Base-by-base conservation (phyloP, 2,888 invertebrate species). In the Maniola hyperantus region DNA sequence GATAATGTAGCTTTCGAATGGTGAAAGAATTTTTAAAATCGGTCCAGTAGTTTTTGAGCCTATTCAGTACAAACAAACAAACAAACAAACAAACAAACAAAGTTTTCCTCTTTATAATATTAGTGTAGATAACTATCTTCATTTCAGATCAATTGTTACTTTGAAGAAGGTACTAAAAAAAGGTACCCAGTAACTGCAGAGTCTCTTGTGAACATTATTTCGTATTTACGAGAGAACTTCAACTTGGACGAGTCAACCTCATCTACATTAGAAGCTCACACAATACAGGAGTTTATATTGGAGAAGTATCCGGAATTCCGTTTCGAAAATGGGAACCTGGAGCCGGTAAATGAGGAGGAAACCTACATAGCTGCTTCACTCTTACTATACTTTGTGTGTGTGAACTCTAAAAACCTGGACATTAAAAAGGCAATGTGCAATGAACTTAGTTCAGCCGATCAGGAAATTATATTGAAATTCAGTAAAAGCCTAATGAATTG, bases 371-470 rank as follows among this genome's bases (percentile, higher is more conserved):
- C 85, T 6, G 91, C 93, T n/a, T 93, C 93, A 0, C 78, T 94
- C 51, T 79, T 94, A 50, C 80, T 94, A 5, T 86, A 88, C 57
- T 92, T 92, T 81, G 87, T 93, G 34, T 94, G 93, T 77, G 88
- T 92, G 10, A 91, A 88, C 71, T 91, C 93, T 11, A 93, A 93
- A 72, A 90, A 93, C 76, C 84, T 90, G n/a, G 80, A 88, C 64
- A 89, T 94, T 68, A 93, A 93, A 73, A 87, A 83, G 76, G 92
- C 90, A 0, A 94, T 94, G 93, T 94, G 94, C 73, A 85, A 83
- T 57, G 91, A 90, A 65, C 78, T 94, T 20, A 84, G 86, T 65
- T 76, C 80, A n/a, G 89, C 87, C 10, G 93, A 93, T 50, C 94
- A 94, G 79, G 84, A 93, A 67, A 88, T 83, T 20, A 93, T 94